Conservation (phyloP, 2,888 invertebrate genomes). For the Mactromeris polynyma region DNA sequence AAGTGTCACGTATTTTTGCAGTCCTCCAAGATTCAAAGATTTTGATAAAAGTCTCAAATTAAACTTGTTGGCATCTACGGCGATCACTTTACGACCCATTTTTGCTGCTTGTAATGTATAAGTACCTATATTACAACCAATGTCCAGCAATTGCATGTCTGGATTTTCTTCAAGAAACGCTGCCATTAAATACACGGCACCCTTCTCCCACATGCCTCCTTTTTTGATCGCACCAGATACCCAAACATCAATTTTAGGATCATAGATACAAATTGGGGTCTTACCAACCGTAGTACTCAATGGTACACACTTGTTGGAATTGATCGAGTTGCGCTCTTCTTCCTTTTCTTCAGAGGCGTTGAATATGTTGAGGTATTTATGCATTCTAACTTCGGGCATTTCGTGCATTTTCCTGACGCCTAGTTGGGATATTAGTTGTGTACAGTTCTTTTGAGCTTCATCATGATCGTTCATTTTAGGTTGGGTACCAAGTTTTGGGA, state of each 20-base stretch:
- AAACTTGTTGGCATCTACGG: constrained; percentile 64
- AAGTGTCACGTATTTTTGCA: constrained; percentile 65
- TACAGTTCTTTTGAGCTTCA: no score
- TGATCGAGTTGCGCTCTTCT: neutral
- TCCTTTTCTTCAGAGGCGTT: neutral
- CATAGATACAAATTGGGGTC: neutral
- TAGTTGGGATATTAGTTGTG: no score
- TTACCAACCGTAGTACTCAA: neutral
- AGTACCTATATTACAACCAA: constrained; percentile 75
- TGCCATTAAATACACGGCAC: neutral
- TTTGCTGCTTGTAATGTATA: constrained; percentile 69
- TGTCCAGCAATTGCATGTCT: constrained; percentile 65
- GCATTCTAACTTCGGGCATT: neutral
- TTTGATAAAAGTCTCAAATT: constrained; percentile 63
- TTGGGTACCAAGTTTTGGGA: no score
- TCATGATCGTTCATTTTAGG: no score
- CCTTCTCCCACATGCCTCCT: neutral
- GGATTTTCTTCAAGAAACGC: neutral
- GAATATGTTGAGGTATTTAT: neutral
- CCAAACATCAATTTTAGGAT: neutral
- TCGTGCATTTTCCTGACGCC: neutral
- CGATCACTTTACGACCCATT: constrained; percentile 64
- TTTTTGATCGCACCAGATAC: neutral
- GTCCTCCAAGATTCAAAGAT: constrained; percentile 58
- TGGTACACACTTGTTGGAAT: neutral